Conservation (phyloP, 2,113 vertebrate genomes). For the Rhodinocichla rosea region DNA sequence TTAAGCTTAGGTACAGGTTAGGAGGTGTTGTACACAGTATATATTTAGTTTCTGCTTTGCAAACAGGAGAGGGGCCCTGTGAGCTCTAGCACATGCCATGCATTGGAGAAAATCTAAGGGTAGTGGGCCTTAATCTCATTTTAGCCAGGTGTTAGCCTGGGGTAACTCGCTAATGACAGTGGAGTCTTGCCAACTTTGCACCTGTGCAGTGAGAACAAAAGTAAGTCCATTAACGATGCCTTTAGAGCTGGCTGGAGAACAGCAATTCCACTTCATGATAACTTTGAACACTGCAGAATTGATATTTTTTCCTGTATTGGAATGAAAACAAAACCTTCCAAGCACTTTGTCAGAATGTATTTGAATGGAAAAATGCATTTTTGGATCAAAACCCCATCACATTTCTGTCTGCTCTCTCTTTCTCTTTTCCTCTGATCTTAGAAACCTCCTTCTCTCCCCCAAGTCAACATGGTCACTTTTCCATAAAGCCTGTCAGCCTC, state of each 20-base stretch:
- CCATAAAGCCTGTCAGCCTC: not conserved
- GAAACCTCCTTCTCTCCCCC: not conserved
- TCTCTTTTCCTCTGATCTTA: not conserved
- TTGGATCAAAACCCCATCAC: not conserved
- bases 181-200: constrained; percentile 45
- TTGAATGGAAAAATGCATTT: not conserved
- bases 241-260: constrained; percentile 32
- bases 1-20: not conserved
- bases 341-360: not conserved
- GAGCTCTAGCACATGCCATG: not conserved
- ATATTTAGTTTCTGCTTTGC: not conserved
- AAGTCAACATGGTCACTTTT: not conserved
- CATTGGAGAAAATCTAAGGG: constrained; percentile 12
- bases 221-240: constrained; percentile 21
- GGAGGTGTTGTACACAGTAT: not conserved
- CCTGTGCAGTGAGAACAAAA: constrained; percentile 52
- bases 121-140: constrained; percentile 20
- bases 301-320: not conserved
- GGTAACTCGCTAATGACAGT: constrained; percentile 30
- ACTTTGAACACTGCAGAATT: not conserved
- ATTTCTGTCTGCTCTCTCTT: not conserved
- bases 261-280: constrained; percentile 5
- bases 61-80: not conserved
- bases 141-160: constrained; percentile 57
- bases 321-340: constrained; percentile 1